A percentile compares a stretch with the other conserved stretches of the same genome.
Evolutionary conservation across 2,797 vertebrate species (phyloP).

Genomic region (Microhierax caerulescens): DNA sequence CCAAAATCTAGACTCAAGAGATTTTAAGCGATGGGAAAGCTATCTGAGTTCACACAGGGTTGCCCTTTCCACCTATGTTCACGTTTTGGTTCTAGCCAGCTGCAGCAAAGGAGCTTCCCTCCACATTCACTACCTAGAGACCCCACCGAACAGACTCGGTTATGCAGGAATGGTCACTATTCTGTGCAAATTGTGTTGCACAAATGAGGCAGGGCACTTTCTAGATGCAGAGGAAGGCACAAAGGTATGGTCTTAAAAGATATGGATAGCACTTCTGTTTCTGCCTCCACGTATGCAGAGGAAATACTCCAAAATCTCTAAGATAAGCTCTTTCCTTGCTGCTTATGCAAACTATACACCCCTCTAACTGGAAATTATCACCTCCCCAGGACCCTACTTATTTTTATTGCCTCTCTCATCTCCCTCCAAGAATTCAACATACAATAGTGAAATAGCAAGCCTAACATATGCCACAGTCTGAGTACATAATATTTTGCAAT

Average conservation of each 20-base stretch:
- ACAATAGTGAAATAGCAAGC: neutral
- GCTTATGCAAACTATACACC: neutral
- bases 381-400: neutral
- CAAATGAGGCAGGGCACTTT: neutral
- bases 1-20: neutral
- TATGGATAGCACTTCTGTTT: slow-evolving; percentile 11
- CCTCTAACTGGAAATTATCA: neutral
- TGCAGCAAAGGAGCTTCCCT: neutral
- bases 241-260: neutral
- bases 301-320: neutral
- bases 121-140: neutral
- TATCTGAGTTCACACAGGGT: neutral
- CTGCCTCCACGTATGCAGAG: neutral
- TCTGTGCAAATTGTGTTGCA: neutral
- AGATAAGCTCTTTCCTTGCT: neutral
- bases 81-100: neutral
- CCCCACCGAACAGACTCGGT: neutral
- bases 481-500: slow-evolving; percentile 44
- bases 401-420: neutral
- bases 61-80: neutral
- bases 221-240: neutral
- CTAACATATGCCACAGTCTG: neutral
- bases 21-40: neutral
- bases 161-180: neutral
- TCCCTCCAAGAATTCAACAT: neutral